Evolutionary conservation across 2,113 vertebrate genomes (phyloP).

Genomic region (Periophthalmodon schlosseri): DNA sequence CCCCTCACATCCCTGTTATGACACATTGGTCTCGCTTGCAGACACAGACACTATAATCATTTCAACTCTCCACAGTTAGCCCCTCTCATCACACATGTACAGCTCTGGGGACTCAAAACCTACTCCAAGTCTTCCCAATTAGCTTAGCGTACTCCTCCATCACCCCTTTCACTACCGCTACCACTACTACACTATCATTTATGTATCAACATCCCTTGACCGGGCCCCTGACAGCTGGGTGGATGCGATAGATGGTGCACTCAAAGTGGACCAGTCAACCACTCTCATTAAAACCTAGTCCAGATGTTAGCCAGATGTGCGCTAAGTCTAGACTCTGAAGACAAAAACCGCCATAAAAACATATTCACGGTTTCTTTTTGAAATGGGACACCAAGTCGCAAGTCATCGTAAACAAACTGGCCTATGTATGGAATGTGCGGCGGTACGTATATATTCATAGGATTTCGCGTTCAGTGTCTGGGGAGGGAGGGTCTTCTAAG

Average conservation of each 20-base stretch:
- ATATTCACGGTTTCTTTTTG: conserved; percentile 35
- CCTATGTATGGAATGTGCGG: conserved; percentile 35
- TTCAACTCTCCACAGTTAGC: neutral
- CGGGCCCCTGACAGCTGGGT: conserved; percentile 24
- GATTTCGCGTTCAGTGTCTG: conserved; percentile 19
- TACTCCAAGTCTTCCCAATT: conserved; percentile 32
- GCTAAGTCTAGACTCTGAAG: conserved; percentile 18
- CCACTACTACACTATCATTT: conserved; percentile 19
- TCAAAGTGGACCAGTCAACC: conserved; percentile 31
- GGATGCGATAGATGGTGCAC: conserved; percentile 25
- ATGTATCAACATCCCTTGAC: conserved; percentile 25
- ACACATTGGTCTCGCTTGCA: no score
- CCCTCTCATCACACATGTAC: conserved; percentile 22
- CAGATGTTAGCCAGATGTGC: conserved; percentile 72
- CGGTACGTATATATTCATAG: conserved; percentile 23
- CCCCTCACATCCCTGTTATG: no score
- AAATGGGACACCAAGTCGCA: conserved; percentile 9
- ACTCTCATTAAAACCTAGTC: conserved; percentile 65
- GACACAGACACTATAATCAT: neutral
- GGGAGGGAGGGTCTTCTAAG: conserved; percentile 11
- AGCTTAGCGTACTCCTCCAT: conserved; percentile 14
- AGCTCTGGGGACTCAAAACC: conserved; percentile 36
- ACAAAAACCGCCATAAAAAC: neutral
- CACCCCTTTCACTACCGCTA: neutral
- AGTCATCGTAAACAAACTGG: conserved; percentile 21